Conservation (phyloP, 2,113 vertebrate genomes). For the Gadus chalcogrammus region DNA sequence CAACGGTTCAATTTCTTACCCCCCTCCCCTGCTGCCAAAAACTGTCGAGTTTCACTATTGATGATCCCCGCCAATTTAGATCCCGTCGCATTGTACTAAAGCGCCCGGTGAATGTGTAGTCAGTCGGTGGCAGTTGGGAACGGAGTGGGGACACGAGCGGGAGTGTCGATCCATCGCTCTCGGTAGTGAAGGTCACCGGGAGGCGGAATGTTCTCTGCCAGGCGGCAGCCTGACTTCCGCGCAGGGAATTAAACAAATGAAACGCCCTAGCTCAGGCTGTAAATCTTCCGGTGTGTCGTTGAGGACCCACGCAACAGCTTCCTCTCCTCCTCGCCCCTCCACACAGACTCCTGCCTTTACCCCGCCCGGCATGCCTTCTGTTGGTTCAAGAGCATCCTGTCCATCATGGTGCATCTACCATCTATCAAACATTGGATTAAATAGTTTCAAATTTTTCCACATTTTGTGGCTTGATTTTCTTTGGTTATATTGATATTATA, state of each 20-base stretch:
- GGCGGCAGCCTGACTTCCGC: slow-evolving; percentile 48
- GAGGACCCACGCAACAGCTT: slow-evolving; percentile 37
- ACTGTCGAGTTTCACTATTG: no score
- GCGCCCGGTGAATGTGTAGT: not conserved
- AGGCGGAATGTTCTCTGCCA: slow-evolving; percentile 44
- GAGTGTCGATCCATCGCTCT: slow-evolving; percentile 1
- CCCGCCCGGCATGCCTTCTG: slow-evolving; percentile 1
- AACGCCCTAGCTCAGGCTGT: slow-evolving; percentile 52
- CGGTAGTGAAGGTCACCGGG: slow-evolving; percentile 40
- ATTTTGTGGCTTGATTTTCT: no score
- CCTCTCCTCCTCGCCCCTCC: not conserved
- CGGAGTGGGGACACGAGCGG: slow-evolving; percentile 17
- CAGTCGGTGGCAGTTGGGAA: slow-evolving; percentile 28
- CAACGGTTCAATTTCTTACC: no score
- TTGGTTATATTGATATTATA: no score
- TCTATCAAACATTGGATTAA: not conserved
- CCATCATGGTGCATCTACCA: not conserved
- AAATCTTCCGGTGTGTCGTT: slow-evolving; percentile 57
- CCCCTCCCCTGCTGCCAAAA: no score
- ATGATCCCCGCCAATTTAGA: no score
- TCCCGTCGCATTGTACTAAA: not conserved
- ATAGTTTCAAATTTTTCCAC: no score
- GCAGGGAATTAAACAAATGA: slow-evolving; percentile 68
- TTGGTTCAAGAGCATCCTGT: no score
- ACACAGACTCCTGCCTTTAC: slow-evolving; percentile 32